Conservation (phyloP, 2,113 vertebrate genomes). For the Cavia porcellus region DNA sequence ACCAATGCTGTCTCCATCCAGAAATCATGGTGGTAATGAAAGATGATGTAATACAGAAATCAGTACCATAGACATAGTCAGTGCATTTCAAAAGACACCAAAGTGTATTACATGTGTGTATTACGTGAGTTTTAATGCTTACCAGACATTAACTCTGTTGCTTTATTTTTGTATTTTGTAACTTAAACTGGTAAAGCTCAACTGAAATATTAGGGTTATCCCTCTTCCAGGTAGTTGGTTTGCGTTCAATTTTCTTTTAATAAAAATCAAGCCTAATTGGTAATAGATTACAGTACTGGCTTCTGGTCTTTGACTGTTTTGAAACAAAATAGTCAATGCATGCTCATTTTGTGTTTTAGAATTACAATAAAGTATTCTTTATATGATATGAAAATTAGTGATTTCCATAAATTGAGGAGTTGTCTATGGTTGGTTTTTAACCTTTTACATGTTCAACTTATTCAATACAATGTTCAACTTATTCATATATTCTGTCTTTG, state of each 20-base stretch:
- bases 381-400: conserved; percentile 11
- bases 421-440: not conserved
- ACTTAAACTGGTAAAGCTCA: not conserved
- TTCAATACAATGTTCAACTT: not conserved
- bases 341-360: conserved; percentile 60
- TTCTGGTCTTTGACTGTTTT: not conserved
- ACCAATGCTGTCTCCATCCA: not conserved
- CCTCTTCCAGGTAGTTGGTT: not conserved
- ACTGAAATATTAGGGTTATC: not conserved
- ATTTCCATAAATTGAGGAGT: not conserved
- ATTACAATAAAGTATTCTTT: not conserved
- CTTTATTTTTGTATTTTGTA: not conserved
- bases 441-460: not conserved
- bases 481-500: not conserved
- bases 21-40: not conserved
- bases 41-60: not conserved
- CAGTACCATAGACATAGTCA: not conserved
- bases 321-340: not conserved
- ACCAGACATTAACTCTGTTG: not conserved
- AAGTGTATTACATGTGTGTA: not conserved
- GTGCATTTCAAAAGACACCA: not conserved
- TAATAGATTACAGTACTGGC: not conserved
- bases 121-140: not conserved
- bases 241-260: conserved; percentile 25
- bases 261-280: not conserved